Conservation (phyloP, 2,113 vertebrate species). For the Noturus placidus region DNA sequence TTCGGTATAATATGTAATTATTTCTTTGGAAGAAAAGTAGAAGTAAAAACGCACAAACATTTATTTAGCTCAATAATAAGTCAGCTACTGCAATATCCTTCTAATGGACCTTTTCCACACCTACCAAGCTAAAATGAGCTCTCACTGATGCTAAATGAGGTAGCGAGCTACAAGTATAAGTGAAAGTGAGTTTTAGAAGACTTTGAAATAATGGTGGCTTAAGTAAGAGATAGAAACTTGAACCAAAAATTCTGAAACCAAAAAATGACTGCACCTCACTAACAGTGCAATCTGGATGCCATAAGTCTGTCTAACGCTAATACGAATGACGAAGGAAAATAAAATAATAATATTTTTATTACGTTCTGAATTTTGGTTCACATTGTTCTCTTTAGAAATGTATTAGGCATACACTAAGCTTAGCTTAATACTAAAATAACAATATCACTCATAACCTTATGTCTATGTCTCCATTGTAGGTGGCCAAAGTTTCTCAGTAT, state of each 20-base stretch:
- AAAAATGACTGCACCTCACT: background rate
- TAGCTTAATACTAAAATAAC: background rate
- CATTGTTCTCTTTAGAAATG: background rate
- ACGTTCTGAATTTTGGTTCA: background rate
- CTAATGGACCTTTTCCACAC: background rate
- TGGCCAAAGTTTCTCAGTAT: background rate
- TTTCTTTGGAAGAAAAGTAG: background rate
- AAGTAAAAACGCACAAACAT: background rate
- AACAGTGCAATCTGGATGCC: background rate
- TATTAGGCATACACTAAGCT: constrained; percentile 5
- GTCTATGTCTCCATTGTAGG: constrained; percentile 4
- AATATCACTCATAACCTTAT: constrained; percentile 8
- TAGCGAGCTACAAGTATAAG: background rate
- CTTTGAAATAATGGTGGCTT: background rate
- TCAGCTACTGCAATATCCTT: background rate
- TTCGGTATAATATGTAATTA: background rate
- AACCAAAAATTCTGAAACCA: background rate
- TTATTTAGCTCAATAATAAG: background rate
- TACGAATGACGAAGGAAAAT: background rate
- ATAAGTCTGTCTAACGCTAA: background rate
- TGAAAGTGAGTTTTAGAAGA: background rate
- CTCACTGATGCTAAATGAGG: background rate
- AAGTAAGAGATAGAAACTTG: background rate
- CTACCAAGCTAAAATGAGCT: background rate
- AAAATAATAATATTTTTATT: background rate